Conservation (phyloP, 2,113 vertebrate species). For the Amphilophus citrinellus region DNA sequence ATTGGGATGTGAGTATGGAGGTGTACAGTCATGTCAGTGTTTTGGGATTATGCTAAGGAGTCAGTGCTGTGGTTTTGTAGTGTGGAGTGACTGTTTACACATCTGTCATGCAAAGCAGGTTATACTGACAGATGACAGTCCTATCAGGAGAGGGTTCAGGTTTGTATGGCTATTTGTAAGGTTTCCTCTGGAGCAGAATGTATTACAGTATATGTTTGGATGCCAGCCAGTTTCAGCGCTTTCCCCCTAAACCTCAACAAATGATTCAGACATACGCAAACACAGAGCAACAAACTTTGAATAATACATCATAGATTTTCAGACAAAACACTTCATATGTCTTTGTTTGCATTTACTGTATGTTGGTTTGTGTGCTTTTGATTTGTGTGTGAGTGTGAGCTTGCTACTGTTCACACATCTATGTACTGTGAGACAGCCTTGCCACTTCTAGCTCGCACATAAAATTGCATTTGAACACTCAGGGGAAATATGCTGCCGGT, state of each 20-base stretch:
- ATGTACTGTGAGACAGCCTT: slow-evolving; percentile 41
- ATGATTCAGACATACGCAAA: slow-evolving; percentile 60
- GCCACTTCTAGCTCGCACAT: slow-evolving; percentile 64
- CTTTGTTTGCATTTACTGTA: slow-evolving; percentile 34
- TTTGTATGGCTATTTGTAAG: slow-evolving; percentile 17
- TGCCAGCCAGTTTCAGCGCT: slow-evolving; percentile 17
- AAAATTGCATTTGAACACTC: slow-evolving; percentile 81
- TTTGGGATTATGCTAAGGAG: slow-evolving; percentile 64
- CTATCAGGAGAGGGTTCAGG: slow-evolving; percentile 12
- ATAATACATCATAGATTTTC: slow-evolving; percentile 62
- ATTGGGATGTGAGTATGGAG: slow-evolving; percentile 70
- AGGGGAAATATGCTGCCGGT: slow-evolving; percentile 80
- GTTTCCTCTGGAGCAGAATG: slow-evolving; percentile 15
- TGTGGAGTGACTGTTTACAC: slow-evolving; percentile 28
- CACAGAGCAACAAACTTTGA: slow-evolving; percentile 48
- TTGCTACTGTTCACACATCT: slow-evolving; percentile 46
- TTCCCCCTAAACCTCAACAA: slow-evolving; percentile 33
- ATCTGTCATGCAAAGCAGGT: slow-evolving; percentile 47
- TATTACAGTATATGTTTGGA: slow-evolving; percentile 6
- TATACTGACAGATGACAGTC: slow-evolving; percentile 45
- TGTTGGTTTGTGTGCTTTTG: neutral
- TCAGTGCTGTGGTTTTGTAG: slow-evolving; percentile 25
- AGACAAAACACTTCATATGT: slow-evolving; percentile 26
- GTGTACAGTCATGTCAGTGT: slow-evolving; percentile 56
- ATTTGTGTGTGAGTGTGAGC: slow-evolving; percentile 19